Percentiles rank a stretch among this genome's conserved stretches.
phyloP scores from a whole-genome alignment of 2,113 vertebrate genomes.

The Centropus unirufus region DNA sequence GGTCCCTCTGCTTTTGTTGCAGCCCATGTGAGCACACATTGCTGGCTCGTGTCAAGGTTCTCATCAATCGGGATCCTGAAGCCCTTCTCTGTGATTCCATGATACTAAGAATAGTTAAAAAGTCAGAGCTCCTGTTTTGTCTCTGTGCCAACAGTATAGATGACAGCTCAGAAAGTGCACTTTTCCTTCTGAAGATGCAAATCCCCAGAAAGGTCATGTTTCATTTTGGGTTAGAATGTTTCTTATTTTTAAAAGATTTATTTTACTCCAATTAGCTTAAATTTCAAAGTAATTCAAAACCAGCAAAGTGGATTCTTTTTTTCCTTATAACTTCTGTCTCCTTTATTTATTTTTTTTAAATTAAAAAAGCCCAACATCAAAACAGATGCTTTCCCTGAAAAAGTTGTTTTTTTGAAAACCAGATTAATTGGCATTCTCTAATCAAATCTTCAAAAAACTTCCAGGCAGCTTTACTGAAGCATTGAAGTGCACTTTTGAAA shows the following conservation, averaged over 20 bases:
- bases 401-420: constrained; percentile 23
- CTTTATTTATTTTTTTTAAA: not conserved
- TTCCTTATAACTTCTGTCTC: constrained; percentile 3
- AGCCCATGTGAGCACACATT: no score
- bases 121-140: not conserved
- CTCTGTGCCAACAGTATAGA: not conserved
- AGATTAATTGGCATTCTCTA: constrained; percentile 54
- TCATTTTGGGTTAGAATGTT: constrained; percentile 43
- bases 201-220: constrained; percentile 46
- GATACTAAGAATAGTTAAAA: not conserved
- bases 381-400: constrained; percentile 39
- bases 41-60: no score
- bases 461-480: not conserved
- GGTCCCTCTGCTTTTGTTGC: no score
- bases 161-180: not conserved
- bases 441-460: constrained; percentile 50
- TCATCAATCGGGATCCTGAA: no score
- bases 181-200: constrained; percentile 46
- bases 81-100: no score
- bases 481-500: not conserved
- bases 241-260: constrained; percentile 46
- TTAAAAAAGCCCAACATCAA: not conserved
- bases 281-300: constrained; percentile 61
- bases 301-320: not conserved
- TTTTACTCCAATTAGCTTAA: constrained; percentile 54